Base-by-base conservation (phyloP, 2,113 vertebrate species). In the Sprattus sprattus region DNA sequence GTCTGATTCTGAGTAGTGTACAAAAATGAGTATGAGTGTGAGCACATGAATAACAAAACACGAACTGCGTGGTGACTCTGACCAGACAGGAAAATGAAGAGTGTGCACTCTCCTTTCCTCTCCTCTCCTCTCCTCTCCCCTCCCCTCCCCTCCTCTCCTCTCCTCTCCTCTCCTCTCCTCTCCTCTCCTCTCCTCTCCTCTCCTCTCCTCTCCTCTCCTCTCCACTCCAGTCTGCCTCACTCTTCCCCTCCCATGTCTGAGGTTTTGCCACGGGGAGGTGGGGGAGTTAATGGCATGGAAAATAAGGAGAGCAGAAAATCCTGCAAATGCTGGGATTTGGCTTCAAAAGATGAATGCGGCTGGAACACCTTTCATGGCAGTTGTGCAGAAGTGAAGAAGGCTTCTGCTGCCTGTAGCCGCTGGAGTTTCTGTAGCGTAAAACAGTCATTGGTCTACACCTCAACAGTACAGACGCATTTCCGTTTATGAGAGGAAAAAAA, bases 291-390 rank as follows among this genome's bases (percentile, higher is more conserved):
- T 32, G 28, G 25, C 71, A 78, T 15, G 71, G 25, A 78, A 78
- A 78, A 78, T 78, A 16, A 32, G 0, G 71, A 78, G 71, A 16
- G 71, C 71, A 78, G 71, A 78, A 78, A 78, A 78, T 78, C 71
- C 71, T 78, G 71, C 25, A 78, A 78, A 78, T 78, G 71, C 28
- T 13, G 28, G 71, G 28, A 78, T 32, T 78, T 32, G 71, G 71
- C 25, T 78, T 39, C 25, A 4, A 32, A 32, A 78, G 71, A 78
- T 78, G 39, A 78, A 32, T 32, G 71, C 32, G 25, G 71, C 32
- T 78, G 71, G 13, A 16, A 78, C 71, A 32, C 39, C 28, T 32
- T 78, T 32, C 28, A 78, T 39, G 39, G 15, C 71, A 16, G 28
- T 15, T 11, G 10, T 13, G 71, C 4, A 75, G 10, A 78, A 78